Evolutionary conservation across 2,888 invertebrate genomes (phyloP).

Genomic region (Sinelater perroti): DNA sequence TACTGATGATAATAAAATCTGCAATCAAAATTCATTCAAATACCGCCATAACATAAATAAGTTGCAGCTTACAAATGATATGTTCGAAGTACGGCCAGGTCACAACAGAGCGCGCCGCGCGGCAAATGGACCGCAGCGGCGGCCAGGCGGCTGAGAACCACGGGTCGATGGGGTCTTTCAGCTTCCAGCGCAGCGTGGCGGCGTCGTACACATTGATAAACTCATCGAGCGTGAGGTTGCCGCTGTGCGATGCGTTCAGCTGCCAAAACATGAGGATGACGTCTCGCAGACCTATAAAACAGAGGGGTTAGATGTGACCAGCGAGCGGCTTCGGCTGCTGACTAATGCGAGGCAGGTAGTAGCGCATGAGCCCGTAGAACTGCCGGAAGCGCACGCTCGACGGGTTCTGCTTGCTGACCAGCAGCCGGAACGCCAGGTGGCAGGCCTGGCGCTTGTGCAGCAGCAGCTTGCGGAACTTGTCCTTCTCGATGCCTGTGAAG

Average conservation of each 20-base stretch:
- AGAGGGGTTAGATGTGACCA: not conserved
- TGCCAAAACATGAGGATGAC: constrained; percentile 83
- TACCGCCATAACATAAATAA: not conserved
- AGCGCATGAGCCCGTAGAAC: constrained; percentile 82
- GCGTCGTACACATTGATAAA: constrained; percentile 79
- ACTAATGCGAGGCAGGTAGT: constrained; percentile 79
- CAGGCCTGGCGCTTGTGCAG: constrained; percentile 84
- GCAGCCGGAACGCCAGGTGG: constrained; percentile 80
- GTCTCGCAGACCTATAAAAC: constrained; percentile 76
- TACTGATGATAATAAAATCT: constrained; percentile 78
- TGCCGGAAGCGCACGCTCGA: constrained; percentile 74
- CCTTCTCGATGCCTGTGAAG: constrained; percentile 85
- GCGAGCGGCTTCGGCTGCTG: constrained; percentile 37
- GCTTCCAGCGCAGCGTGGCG: constrained; percentile 77
- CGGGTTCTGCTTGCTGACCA: constrained; percentile 80
- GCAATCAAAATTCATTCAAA: constrained; percentile 42
- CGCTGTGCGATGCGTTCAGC: constrained; percentile 73
- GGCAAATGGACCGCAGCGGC: constrained; percentile 69
- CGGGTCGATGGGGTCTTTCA: constrained; percentile 73
- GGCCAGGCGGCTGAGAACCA: constrained; percentile 75
- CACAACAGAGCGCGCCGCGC: constrained; percentile 69
- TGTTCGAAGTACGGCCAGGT: constrained; percentile 79
- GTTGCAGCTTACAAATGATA: constrained; percentile 69
- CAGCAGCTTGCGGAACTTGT: constrained; percentile 83
- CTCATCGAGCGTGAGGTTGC: constrained; percentile 74